Conservation (phyloP, 2,888 invertebrate genomes). For the Dichetophora obliterata region DNA sequence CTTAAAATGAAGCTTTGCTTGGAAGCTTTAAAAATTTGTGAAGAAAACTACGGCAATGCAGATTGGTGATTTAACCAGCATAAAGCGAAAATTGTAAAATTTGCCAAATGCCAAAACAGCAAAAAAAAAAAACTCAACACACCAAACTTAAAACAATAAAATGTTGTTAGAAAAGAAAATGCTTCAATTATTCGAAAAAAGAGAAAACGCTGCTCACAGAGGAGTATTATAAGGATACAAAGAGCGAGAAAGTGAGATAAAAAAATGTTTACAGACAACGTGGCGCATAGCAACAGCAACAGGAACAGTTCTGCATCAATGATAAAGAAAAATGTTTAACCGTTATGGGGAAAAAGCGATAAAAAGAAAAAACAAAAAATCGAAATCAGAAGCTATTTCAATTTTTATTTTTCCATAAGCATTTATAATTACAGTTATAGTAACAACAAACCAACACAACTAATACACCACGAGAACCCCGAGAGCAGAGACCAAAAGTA, state of each 20-base stretch:
- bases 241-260: background rate
- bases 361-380: background rate
- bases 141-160: background rate
- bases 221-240: background rate
- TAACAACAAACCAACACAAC: too few relatives aligned
- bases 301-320: slow-evolving; percentile 2
- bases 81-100: background rate
- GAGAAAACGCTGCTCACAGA: background rate
- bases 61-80: too few relatives aligned
- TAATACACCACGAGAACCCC: too few relatives aligned
- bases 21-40: too few relatives aligned
- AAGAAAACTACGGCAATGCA: too few relatives aligned
- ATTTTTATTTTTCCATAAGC: too few relatives aligned
- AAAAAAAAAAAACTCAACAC: background rate
- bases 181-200: background rate
- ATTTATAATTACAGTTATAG: too few relatives aligned
- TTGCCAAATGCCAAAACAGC: background rate
- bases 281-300: slow-evolving; percentile 25
- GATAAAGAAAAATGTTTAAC: background rate
- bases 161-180: background rate
- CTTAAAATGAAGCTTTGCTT: too few relatives aligned
- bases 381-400: background rate
- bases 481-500: too few relatives aligned
- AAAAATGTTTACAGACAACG: background rate
- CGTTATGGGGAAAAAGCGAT: background rate